These are phyloP conservation scores for Stichopus horrens DNA, from an alignment of 53 echinoderm and acorn worm species.

Conservation along the genomic window DNA sequence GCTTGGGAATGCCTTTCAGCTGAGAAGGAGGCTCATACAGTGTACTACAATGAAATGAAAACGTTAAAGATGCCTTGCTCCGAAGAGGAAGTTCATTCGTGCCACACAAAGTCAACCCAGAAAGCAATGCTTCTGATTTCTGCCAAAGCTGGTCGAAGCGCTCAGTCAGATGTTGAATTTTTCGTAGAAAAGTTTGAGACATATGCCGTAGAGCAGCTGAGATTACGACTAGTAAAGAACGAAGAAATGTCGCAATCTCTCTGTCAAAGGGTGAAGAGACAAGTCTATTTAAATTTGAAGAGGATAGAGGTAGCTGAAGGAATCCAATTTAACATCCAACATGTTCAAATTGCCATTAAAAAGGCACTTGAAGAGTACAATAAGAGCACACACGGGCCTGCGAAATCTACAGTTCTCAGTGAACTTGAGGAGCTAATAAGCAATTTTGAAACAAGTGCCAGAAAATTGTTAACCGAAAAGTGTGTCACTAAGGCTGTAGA, in stretches of 20 bases:
- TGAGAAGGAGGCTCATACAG: background rate
- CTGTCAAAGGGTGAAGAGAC: background rate
- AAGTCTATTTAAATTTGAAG: background rate
- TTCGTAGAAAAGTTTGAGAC: background rate
- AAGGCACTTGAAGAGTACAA: constrained; percentile 1
- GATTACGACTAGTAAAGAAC: background rate
- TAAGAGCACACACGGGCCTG: background rate
- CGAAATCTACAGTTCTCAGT: background rate
- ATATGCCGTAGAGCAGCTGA: background rate
- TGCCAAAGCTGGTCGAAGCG: background rate
- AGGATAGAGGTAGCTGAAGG: background rate
- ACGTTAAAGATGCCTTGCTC: constrained; percentile 8
- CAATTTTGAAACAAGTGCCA: background rate
- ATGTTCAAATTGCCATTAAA: background rate
- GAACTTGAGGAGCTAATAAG: background rate
- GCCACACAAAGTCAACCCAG: background rate
- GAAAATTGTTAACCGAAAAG: background rate
- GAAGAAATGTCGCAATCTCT: background rate
- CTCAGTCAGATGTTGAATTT: background rate
- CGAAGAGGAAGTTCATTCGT: background rate
- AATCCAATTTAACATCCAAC: background rate
- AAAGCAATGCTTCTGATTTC: background rate
- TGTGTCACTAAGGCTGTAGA: background rate
- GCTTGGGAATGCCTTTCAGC: background rate
- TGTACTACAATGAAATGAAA: constrained; percentile 9